Percentiles rank a stretch among this genome's conserved stretches.
Conservation (phyloP, 2,113 vertebrate species). For the Sinocyclocheilus grahami region DNA sequence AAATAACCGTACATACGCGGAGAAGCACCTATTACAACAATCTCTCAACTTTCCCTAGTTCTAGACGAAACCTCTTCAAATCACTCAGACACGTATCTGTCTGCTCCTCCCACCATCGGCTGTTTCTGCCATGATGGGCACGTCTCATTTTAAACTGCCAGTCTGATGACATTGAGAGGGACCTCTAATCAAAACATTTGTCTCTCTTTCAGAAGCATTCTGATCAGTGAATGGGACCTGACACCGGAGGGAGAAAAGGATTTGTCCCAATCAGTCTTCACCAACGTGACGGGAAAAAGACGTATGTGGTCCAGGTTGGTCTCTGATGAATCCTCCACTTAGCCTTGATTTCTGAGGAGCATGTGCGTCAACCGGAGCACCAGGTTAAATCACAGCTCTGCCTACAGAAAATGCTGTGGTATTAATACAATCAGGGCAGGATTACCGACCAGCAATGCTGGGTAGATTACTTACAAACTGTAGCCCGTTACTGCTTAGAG, state of each 20-base stretch:
- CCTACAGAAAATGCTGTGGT: constrained; percentile 53
- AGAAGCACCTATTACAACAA: neutral
- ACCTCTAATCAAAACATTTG: constrained; percentile 82
- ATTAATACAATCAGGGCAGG: constrained; percentile 15
- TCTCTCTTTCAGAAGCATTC: constrained; percentile 73
- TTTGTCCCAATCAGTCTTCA: constrained; percentile 79
- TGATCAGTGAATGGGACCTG: constrained; percentile 74
- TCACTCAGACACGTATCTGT: constrained; percentile 28
- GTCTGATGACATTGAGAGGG: constrained; percentile 74
- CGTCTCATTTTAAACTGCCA: constrained; percentile 62
- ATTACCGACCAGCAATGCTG: neutral
- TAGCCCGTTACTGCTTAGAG: neutral
- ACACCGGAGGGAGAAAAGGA: constrained; percentile 73
- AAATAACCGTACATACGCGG: neutral
- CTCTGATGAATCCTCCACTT: constrained; percentile 80
- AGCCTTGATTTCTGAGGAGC: constrained; percentile 78
- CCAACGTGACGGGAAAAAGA: constrained; percentile 67
- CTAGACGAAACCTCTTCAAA: constrained; percentile 27
- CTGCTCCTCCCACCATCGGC: neutral
- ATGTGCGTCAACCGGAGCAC: constrained; percentile 62
- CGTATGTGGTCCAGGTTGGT: constrained; percentile 71
- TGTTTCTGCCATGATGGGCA: neutral
- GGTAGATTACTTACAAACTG: neutral
- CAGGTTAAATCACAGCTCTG: constrained; percentile 71
- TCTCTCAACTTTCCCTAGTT: neutral